phyloP scores from a whole-genome alignment of 1,140 invertebrate genomes.

The Drosophila aff. region DNA sequence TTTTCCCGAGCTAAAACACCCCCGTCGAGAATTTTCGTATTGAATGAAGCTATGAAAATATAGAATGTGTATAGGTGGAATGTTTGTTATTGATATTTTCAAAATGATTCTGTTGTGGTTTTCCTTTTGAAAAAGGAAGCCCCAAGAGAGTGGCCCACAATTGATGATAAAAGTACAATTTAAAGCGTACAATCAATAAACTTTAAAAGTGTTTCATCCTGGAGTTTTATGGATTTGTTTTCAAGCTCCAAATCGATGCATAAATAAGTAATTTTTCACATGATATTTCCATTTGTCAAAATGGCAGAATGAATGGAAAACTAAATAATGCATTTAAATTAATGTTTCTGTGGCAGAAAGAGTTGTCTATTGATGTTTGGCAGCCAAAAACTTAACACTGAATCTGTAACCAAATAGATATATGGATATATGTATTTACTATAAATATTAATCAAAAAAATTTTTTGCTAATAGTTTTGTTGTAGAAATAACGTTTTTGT shows the following conservation, averaged over 20 bases:
- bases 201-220: conserved; percentile 11
- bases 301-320: conserved; percentile 10
- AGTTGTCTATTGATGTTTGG: background rate
- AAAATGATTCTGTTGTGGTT: conserved; percentile 23
- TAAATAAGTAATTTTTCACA: conserved; percentile 19
- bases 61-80: conserved; percentile 4
- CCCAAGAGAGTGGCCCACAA: conserved; percentile 12
- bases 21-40: conserved; percentile 24
- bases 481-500: background rate
- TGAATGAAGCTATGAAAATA: conserved; percentile 20
- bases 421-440: background rate
- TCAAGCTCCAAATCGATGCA: background rate
- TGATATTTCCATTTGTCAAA: background rate
- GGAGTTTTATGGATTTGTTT: background rate
- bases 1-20: conserved; percentile 10
- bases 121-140: conserved; percentile 12
- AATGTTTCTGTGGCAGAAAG: background rate
- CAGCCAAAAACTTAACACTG: background rate
- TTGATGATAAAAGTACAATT: conserved; percentile 17
- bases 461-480: background rate
- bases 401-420: background rate
- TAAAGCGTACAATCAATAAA: conserved; percentile 22
- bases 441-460: background rate
- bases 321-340: conserved; percentile 11
- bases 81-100: conserved; percentile 6